These are phyloP conservation scores for Diorhabda carinulata DNA, from an alignment of 1,140 invertebrate species.

Conservation along the genomic window DNA sequence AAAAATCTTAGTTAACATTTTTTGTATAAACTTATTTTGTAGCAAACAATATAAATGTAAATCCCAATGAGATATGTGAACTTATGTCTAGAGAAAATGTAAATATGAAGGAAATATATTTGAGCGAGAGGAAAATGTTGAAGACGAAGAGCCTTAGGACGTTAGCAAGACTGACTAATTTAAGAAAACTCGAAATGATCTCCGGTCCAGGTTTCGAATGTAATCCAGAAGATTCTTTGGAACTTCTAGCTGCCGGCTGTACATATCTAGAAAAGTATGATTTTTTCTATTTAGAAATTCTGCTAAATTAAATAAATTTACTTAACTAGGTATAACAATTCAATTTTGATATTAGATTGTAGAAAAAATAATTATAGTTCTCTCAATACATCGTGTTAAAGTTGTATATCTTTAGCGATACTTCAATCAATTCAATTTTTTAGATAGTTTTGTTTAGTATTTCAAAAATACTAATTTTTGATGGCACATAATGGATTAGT, in stretches of 20 bases:
- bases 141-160: conserved; percentile 31
- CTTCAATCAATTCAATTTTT: too few relatives aligned
- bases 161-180: conserved; percentile 29
- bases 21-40: not conserved
- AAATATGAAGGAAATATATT: conserved; percentile 27
- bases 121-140: conserved; percentile 31
- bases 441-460: too few relatives aligned
- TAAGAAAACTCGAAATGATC: conserved; percentile 28
- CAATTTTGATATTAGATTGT: too few relatives aligned
- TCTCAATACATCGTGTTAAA: too few relatives aligned
- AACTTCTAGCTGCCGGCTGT: conserved; percentile 35
- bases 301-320: too few relatives aligned
- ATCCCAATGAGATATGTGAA: conserved; percentile 33
- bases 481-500: too few relatives aligned
- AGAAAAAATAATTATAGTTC: too few relatives aligned
- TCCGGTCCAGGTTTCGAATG: conserved; percentile 29
- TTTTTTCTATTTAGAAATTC: too few relatives aligned
- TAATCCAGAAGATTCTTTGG: conserved; percentile 34
- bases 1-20: too few relatives aligned
- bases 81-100: conserved; percentile 28
- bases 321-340: too few relatives aligned
- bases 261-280: conserved; percentile 29
- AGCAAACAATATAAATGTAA: conserved; percentile 33
- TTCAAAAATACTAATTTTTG: too few relatives aligned
- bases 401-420: too few relatives aligned